Conservation (phyloP, 2,797 vertebrate species). For the Cygnus olor region DNA sequence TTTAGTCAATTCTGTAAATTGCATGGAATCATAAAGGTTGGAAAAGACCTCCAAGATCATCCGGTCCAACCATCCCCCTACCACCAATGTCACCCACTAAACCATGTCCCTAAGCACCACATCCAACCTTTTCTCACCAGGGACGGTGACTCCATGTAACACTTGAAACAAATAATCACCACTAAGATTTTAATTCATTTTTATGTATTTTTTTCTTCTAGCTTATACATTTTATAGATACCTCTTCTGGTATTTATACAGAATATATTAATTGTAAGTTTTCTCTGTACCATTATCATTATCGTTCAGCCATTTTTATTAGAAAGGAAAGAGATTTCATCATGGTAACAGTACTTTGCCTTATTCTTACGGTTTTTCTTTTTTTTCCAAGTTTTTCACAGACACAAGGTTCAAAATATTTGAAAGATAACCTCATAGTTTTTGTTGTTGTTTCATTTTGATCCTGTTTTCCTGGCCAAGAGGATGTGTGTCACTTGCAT, state of each 20-base stretch:
- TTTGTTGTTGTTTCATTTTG: slow-evolving; percentile 36
- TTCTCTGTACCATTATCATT: not conserved
- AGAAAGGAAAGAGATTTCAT: not conserved
- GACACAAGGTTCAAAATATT: not conserved
- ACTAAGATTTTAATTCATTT: not conserved
- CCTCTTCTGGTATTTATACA: not conserved
- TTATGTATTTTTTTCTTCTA: not conserved
- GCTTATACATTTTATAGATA: not conserved
- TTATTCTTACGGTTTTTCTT: not conserved
- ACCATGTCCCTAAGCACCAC: too few species aligned
- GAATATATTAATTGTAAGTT: not conserved
- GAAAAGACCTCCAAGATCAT: too few species aligned
- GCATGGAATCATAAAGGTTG: too few species aligned
- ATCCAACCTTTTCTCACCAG: too few species aligned
- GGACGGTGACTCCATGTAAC: not conserved
- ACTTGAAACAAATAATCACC: not conserved
- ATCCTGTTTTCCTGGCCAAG: slow-evolving; percentile 16
- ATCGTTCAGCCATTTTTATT: not conserved
- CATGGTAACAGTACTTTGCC: not conserved
- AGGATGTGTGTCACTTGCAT: slow-evolving; percentile 33
- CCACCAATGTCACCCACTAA: too few species aligned
- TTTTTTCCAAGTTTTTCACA: not conserved
- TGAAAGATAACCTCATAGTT: not conserved
- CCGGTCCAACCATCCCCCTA: too few species aligned
- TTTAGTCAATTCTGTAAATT: not conserved